These are phyloP conservation scores for Heterochromis multidens DNA, from an alignment of 2,113 vertebrate genomes.

Conservation along the genomic window DNA sequence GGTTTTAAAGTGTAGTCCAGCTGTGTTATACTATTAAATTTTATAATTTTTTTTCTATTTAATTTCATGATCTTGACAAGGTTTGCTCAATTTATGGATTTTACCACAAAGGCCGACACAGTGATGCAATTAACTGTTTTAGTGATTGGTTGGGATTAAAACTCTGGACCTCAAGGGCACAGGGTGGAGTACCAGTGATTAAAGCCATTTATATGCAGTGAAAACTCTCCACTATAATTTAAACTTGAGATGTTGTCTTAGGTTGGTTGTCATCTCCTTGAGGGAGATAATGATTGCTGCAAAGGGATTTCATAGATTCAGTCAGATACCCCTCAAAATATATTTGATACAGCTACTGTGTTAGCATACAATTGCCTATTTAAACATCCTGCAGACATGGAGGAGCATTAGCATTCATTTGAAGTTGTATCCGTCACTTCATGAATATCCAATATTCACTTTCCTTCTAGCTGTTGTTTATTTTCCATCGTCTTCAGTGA, in stretches of 20 bases:
- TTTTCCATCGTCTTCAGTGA: background rate
- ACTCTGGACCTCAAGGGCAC: background rate
- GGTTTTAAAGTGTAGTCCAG: background rate
- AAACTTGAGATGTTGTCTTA: background rate
- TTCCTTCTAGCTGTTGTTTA: background rate
- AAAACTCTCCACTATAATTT: background rate
- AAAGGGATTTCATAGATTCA: background rate
- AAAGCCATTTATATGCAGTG: background rate
- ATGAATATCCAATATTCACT: background rate
- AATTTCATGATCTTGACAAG: background rate
- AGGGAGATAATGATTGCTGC: background rate
- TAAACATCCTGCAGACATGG: background rate
- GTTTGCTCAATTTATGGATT: constrained; percentile 6
- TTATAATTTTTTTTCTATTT: background rate
- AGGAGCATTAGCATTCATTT: constrained; percentile 1
- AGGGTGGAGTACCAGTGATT: constrained; percentile 4
- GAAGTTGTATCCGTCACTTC: background rate
- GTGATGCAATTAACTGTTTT: constrained; percentile 18
- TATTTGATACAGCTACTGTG: background rate
- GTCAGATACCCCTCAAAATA: background rate
- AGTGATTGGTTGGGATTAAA: constrained; percentile 21
- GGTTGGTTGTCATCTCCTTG: background rate
- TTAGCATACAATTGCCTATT: background rate
- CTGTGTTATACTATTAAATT: background rate
- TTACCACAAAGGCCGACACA: background rate